Conservation (phyloP, 2,888 invertebrate species). For the Yponomeuta plumbellus region DNA sequence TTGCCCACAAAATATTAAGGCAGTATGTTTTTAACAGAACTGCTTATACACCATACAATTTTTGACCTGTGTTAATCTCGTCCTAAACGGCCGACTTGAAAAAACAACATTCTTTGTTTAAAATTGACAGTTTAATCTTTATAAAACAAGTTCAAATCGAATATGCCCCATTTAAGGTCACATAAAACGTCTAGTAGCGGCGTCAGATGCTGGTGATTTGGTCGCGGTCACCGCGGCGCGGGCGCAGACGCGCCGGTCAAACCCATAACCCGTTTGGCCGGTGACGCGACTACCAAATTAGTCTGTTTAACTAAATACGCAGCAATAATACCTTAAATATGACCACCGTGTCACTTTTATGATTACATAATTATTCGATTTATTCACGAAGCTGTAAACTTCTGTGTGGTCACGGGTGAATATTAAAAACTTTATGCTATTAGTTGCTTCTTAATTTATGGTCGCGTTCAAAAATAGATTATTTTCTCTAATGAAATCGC, state of each 20-base stretch:
- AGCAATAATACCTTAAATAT: constrained; percentile 22
- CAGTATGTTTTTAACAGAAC: no score
- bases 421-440: neutral
- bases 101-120: no score
- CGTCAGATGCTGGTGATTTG: constrained; percentile 2
- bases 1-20: no score
- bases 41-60: no score
- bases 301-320: constrained; percentile 22
- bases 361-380: constrained; percentile 17
- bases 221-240: constrained; percentile 14
- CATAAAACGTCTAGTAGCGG: neutral
- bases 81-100: no score
- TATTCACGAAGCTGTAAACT: constrained; percentile 4
- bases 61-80: no score
- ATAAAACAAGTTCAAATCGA: neutral
- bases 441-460: constrained; percentile 1
- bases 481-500: neutral
- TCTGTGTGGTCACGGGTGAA: constrained; percentile 15
- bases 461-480: neutral
- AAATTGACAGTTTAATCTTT: no score
- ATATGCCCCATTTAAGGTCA: neutral
- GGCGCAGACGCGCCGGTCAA: constrained; percentile 10
- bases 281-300: constrained; percentile 27
- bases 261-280: constrained; percentile 16
- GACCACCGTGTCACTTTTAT: constrained; percentile 16